These are phyloP conservation scores for Ascidia mentula DNA, from an alignment of 23 tunicate species.

Conservation along the genomic window DNA sequence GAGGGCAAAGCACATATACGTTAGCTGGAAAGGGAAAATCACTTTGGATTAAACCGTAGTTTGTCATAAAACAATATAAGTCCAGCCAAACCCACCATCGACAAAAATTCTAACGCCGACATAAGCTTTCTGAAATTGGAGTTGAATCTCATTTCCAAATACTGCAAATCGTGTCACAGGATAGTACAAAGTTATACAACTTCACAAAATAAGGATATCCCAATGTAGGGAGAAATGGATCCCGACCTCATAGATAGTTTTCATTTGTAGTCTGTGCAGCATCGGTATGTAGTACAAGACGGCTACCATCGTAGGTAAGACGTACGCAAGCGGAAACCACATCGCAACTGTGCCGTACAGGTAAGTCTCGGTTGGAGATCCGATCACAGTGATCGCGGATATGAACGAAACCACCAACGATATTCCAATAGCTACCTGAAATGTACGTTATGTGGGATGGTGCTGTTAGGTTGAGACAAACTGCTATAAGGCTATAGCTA, in stretches of 20 bases:
- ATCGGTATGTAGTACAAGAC: conserved; percentile 54
- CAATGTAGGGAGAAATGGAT: no score
- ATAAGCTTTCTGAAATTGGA: conserved; percentile 21
- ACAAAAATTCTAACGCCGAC: conserved; percentile 44
- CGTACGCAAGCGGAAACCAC: conserved; percentile 28
- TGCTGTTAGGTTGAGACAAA: no score
- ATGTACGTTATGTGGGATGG: no score
- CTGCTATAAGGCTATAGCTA: no score
- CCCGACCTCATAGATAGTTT: conserved; percentile 43
- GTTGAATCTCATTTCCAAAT: conserved; percentile 59
- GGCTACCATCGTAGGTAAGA: conserved; percentile 15
- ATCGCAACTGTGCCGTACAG: conserved; percentile 25
- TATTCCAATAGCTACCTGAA: conserved; percentile 42
- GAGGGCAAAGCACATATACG: conserved; percentile 3
- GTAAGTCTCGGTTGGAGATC: conserved; percentile 43
- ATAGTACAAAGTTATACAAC: no score
- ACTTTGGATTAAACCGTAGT: no score
- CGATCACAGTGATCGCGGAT: conserved; percentile 49
- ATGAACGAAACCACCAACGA: conserved; percentile 55
- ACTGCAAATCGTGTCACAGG: conserved; percentile 35
- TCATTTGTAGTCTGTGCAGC: conserved; percentile 37
- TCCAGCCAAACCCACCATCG: conserved; percentile 29
- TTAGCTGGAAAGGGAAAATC: conserved; percentile 6
- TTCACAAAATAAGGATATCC: no score
- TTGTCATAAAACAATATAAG: no score